phyloP scores from a whole-genome alignment of 2,797 vertebrate species.

The Xenops minutus region DNA sequence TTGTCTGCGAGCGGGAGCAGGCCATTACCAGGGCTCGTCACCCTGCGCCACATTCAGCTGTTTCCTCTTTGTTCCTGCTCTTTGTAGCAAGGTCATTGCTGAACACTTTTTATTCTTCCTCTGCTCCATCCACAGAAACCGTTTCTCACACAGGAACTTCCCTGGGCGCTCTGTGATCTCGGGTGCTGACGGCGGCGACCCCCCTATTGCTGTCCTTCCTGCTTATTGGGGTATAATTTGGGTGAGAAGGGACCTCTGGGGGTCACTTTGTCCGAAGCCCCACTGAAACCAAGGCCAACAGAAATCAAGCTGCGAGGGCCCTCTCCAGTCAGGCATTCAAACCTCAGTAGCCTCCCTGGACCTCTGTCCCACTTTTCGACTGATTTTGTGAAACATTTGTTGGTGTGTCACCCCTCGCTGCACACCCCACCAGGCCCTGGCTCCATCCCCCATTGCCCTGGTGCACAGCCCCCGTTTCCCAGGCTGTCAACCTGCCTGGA shows the following conservation, averaged over 20 bases:
- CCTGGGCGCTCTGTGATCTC: background rate
- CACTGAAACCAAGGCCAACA: background rate
- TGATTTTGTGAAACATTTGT: background rate
- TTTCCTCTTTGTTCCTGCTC: conserved; percentile 61
- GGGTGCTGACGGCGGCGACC: background rate
- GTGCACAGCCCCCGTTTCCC: background rate
- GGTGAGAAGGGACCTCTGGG: background rate
- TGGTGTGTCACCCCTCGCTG: accelerated
- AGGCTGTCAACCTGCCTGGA: accelerated
- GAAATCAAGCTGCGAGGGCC: conserved; percentile 6
- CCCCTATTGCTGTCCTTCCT: background rate
- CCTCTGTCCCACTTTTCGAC: background rate
- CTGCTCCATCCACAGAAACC: background rate
- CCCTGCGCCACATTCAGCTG: conserved; percentile 52
- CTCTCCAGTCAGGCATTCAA: background rate
- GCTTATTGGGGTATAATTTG: conserved; percentile 16
- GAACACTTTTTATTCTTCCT: conserved; percentile 43
- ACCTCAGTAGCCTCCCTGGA: background rate
- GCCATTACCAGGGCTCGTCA: conserved; percentile 63
- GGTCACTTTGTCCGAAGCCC: background rate
- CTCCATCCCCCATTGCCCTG: accelerated
- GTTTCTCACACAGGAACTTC: background rate
- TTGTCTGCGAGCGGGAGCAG: conserved; percentile 52
- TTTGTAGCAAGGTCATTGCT: conserved; percentile 59
- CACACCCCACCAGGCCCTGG: background rate